Conservation (phyloP, 2,113 vertebrate genomes). For the Paramormyrops kingsleyae region DNA sequence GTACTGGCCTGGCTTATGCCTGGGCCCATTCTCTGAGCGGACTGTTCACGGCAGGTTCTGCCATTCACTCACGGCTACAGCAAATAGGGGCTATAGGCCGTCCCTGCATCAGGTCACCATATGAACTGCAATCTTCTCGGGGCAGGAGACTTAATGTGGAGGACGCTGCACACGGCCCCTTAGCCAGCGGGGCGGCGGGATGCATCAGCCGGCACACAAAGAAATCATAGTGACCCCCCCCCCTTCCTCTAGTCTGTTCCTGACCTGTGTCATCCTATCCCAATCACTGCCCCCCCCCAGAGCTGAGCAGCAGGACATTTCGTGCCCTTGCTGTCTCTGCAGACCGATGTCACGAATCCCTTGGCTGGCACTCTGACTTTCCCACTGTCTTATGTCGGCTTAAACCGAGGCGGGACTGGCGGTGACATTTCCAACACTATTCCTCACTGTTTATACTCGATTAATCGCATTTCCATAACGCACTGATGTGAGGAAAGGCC, state of each 20-base stretch:
- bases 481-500: neutral
- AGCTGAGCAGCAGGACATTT: neutral
- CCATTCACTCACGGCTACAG: neutral
- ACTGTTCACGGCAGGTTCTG: neutral
- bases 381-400: neutral
- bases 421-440: neutral
- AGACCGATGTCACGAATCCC: neutral
- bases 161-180: neutral
- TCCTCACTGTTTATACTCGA: neutral
- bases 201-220: neutral
- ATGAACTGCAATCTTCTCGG: neutral
- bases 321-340: constrained; percentile 40
- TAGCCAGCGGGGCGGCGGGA: neutral
- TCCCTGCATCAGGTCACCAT: neutral
- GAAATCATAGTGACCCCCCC: constrained; percentile 3
- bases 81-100: neutral
- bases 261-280: neutral
- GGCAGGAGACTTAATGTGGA: neutral
- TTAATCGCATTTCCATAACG: neutral
- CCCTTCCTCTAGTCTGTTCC: neutral
- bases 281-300: neutral
- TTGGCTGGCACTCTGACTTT: neutral
- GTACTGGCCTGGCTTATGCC: neutral
- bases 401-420: neutral
- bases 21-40: neutral